Evolutionary conservation across 1,140 invertebrate species (phyloP), one percentile per base, ranked within the genome.

Genomic region (Calosoma granatense): DNA sequence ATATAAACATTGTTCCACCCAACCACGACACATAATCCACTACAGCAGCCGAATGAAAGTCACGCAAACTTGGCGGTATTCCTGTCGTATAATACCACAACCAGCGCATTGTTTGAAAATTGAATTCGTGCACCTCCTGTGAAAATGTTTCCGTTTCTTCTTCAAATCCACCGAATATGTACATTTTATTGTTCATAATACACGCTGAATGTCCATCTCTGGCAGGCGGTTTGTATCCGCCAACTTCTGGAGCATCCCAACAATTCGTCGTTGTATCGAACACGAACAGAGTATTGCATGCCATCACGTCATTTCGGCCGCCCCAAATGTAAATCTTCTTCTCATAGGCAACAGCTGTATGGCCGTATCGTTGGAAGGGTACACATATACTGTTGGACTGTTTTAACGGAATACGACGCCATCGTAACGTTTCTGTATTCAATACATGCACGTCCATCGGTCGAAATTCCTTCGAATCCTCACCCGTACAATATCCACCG

Each of bases 161-260:
- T 72, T 88, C 82, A 72, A 84, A 94, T 3, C 92, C 92, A 20
- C 91, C 93, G 76, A 93, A 95, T 55, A 95, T 85, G 65, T 85
- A 92, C 92, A 96, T 95, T 63, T 80, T 81, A 64, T 89, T 76
- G 57, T 78, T 76, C 57, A 91, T 84, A 6, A 94, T 74, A 69
- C 90, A 91, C 1, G 92, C 90, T 14, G 90, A 86, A 72, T 96
- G 93, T 0, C 93, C 93, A 76, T 96, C 93, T 64, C 91, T 77
- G 0, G 90, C 83, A 55, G 81, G 81, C 0, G 93, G 92, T 47
- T 84, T 72, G 12, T 70, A 69, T 0, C 91, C 91, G 2, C 72
- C 73, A 0, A 85, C 82, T 59, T 65, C 22, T 9, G 87, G 84
- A 26, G 72, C 74, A 22, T 71, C 81, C 92, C 90, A 94, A 59